These are phyloP conservation scores for Ramphastos sulfuratus DNA, from an alignment of 2,113 vertebrate genomes.

Conservation along the genomic window DNA sequence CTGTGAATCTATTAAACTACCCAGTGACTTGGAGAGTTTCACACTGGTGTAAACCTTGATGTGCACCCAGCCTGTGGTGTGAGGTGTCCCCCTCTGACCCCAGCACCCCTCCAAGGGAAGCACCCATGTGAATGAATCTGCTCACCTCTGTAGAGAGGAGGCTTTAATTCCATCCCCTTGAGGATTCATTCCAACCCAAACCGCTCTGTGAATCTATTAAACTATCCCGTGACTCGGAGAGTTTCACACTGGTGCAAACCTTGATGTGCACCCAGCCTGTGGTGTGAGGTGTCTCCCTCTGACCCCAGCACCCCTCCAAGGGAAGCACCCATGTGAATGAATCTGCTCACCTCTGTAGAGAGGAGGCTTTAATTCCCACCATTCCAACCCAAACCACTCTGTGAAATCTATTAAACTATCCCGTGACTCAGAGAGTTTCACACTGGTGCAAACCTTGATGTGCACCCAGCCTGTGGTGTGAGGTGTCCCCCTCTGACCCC, in stretches of 20 bases:
- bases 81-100: background rate
- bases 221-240: background rate
- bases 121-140: background rate
- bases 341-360: rapidly evolving
- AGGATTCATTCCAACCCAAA: too few relatives aligned
- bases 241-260: background rate
- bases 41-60: background rate
- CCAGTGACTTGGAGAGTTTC: background rate
- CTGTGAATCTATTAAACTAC: too few relatives aligned
- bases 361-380: background rate
- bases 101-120: background rate
- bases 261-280: background rate
- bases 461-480: rapidly evolving
- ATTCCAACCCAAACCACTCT: too few relatives aligned
- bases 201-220: too few relatives aligned
- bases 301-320: background rate
- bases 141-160: rapidly evolving
- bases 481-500: background rate
- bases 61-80: rapidly evolving
- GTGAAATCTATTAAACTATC: too few relatives aligned
- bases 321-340: background rate
- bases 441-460: rapidly evolving
- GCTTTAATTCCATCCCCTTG: too few relatives aligned
- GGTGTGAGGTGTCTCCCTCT: too few relatives aligned
- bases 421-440: background rate